Percentiles rank a stretch among this genome's conserved stretches.
Evolutionary conservation across 2,888 invertebrate species (phyloP).

Genomic region (Chelonus formosanus): DNA sequence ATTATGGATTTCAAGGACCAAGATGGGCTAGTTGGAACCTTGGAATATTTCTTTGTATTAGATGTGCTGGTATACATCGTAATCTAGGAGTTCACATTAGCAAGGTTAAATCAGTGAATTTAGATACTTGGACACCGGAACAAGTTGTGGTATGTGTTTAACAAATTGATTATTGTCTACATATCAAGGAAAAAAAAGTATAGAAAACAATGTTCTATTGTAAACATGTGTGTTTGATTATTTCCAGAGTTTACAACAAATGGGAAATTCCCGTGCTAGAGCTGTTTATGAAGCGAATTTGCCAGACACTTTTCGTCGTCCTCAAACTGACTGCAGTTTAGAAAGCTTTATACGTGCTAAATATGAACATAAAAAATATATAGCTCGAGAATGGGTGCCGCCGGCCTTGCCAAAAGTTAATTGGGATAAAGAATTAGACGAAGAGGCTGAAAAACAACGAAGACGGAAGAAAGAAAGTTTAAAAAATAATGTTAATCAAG

Average conservation of each 20-base stretch:
- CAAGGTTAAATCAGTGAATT: slow-evolving; percentile 96
- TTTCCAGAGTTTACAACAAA: slow-evolving; percentile 83
- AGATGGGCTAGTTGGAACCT: slow-evolving; percentile 99
- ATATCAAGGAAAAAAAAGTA: no score
- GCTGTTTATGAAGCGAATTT: slow-evolving; percentile 98
- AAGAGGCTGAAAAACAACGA: slow-evolving; percentile 83
- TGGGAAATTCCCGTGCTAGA: slow-evolving; percentile 96
- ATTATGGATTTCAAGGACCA: slow-evolving; percentile 76
- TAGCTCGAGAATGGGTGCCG: slow-evolving; percentile 97
- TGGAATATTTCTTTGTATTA: slow-evolving; percentile 97
- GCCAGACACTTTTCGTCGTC: slow-evolving; percentile 94
- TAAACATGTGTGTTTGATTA: background rate
- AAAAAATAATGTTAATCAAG: slow-evolving; percentile 66
- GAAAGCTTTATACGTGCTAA: slow-evolving; percentile 97
- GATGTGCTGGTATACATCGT: slow-evolving; percentile 98
- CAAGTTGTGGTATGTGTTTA: slow-evolving; percentile 81
- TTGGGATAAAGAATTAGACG: slow-evolving; percentile 89
- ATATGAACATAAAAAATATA: slow-evolving; percentile 98
- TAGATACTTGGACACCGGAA: slow-evolving; percentile 98
- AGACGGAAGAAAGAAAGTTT: slow-evolving; percentile 80
- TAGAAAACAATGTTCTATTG: no score
- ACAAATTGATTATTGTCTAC: background rate
- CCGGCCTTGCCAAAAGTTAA: slow-evolving; percentile 82
- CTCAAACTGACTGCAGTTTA: slow-evolving; percentile 91
- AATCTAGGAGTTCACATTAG: slow-evolving; percentile 99